Conservation (phyloP, 2,113 vertebrate species). For the Chaetops frenatus region DNA sequence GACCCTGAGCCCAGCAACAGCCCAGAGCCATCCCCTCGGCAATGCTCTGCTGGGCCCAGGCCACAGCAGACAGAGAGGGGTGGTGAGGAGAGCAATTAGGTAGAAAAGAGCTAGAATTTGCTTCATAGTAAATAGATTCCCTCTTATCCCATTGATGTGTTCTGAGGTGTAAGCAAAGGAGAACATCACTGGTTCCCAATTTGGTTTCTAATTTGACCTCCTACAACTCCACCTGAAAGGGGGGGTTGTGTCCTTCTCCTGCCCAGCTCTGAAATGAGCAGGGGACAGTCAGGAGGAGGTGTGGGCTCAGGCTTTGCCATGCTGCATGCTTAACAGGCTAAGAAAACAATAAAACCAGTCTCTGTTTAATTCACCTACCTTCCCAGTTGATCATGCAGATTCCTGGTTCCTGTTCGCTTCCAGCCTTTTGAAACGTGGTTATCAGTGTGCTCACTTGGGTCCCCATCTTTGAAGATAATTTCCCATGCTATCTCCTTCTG, state of each 20-base stretch:
- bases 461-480: background rate
- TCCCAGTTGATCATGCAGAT: background rate
- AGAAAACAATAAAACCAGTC: background rate
- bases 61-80: accelerated
- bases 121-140: background rate
- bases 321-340: background rate
- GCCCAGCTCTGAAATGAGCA: background rate
- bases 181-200: background rate
- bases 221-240: background rate
- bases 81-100: background rate
- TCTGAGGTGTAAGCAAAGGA: background rate
- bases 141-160: background rate
- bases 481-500: background rate
- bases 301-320: background rate
- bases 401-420: background rate
- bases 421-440: background rate
- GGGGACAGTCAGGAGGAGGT: slow-evolving; percentile 31
- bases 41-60: background rate
- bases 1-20: background rate
- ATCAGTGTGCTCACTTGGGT: background rate
- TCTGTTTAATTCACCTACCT: background rate
- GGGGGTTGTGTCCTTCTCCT: background rate
- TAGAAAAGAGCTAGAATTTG: background rate
- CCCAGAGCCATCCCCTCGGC: accelerated
- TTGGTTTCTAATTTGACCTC: background rate